Evolutionary conservation across 1,140 invertebrate genomes (phyloP).

Genomic region (Diorhabda elongata): DNA sequence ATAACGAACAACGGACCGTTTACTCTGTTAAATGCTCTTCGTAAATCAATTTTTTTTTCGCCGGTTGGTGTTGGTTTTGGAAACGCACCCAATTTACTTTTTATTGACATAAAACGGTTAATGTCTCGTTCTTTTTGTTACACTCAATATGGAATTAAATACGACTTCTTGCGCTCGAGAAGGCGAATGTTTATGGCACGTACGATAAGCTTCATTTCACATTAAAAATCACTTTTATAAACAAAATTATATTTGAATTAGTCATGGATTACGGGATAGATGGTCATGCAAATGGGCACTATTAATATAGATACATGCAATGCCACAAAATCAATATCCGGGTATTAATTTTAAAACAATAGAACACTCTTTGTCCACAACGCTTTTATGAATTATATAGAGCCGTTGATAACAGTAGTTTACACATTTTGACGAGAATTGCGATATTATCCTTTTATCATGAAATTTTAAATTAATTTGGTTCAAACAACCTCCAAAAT

Average conservation of each 20-base stretch:
- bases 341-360: too few species aligned
- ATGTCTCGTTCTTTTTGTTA: slow-evolving; percentile 24
- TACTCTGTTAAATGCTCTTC: slow-evolving; percentile 30
- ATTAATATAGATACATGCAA: slow-evolving; percentile 10
- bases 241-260: slow-evolving; percentile 32
- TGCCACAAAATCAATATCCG: too few species aligned
- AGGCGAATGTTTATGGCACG: slow-evolving; percentile 27
- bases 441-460: too few species aligned
- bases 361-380: too few species aligned
- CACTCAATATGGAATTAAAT: slow-evolving; percentile 28
- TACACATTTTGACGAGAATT: too few species aligned
- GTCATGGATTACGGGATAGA: slow-evolving; percentile 29
- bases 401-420: too few species aligned
- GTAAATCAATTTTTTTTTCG: slow-evolving; percentile 29
- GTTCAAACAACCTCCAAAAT: too few species aligned
- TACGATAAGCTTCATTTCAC: slow-evolving; percentile 34
- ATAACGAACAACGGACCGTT: slow-evolving; percentile 6
- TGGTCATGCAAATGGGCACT: slow-evolving; percentile 19
- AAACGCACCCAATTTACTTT: slow-evolving; percentile 31
- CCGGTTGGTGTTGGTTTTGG: slow-evolving; percentile 27
- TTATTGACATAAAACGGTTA: slow-evolving; percentile 25
- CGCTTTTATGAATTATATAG: too few species aligned
- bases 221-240: slow-evolving; percentile 36
- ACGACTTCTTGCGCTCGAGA: slow-evolving; percentile 25
- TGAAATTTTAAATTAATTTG: too few species aligned